Evolutionary conservation across 2,797 vertebrate species (phyloP).

Genomic region (Borostomias antarcticus): DNA sequence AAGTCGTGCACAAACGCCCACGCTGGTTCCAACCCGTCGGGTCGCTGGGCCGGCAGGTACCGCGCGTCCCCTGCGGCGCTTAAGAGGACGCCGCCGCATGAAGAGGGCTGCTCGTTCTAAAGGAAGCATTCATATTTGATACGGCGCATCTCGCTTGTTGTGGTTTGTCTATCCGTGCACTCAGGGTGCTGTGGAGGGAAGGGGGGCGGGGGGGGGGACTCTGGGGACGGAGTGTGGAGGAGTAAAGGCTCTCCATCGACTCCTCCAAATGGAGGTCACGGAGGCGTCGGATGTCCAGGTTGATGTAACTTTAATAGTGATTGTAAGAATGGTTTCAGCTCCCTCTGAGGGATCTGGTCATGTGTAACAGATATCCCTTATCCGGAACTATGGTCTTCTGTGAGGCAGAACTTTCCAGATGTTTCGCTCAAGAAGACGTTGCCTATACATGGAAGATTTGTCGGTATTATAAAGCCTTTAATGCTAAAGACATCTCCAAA

Average conservation of each 20-base stretch:
- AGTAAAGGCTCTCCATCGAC: neutral
- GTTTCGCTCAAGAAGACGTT: conserved; percentile 4
- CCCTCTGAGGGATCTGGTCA: neutral
- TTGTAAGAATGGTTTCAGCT: conserved; percentile 26
- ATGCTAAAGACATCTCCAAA: conserved; percentile 5
- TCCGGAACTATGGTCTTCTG: conserved; percentile 4
- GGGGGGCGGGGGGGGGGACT: conserved; percentile 25
- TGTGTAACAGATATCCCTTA: conserved; percentile 15
- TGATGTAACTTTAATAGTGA: conserved; percentile 32
- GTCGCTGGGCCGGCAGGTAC: conserved; percentile 13
- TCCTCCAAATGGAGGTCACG: conserved; percentile 1
- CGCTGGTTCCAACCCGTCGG: neutral
- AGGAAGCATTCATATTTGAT: conserved; percentile 75
- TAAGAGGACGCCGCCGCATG: conserved; percentile 56
- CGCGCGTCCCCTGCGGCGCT: conserved; percentile 15
- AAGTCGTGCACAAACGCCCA: neutral
- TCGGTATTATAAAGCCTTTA: conserved; percentile 3
- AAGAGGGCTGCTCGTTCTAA: conserved; percentile 61
- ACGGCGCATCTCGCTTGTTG: conserved; percentile 42
- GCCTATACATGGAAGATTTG: neutral
- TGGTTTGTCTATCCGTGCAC: neutral
- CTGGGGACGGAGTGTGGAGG: conserved; percentile 9
- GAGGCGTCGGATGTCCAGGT: conserved; percentile 26
- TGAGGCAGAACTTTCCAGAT: conserved; percentile 20
- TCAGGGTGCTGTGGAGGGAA: neutral